Evolutionary conservation across 2,888 invertebrate genomes (phyloP).

Genomic region (Odontocolon sp.): DNA sequence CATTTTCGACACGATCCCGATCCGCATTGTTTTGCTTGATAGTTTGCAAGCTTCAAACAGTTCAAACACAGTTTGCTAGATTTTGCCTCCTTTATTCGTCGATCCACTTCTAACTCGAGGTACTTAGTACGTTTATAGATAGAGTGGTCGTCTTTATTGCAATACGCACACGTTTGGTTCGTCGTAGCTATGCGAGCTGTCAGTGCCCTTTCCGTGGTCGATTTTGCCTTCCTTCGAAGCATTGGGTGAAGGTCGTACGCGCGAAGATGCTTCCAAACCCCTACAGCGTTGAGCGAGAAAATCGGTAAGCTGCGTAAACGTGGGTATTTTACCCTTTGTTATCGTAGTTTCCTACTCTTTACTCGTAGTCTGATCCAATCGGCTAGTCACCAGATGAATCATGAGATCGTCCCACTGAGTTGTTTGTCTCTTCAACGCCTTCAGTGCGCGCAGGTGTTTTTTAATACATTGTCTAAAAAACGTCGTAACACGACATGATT

Average conservation of each 20-base stretch:
- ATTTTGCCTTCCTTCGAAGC: not conserved
- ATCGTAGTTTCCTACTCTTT: slow-evolving; percentile 27
- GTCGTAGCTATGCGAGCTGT: not conserved
- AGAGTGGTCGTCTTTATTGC: slow-evolving; percentile 9
- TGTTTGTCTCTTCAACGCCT: not conserved
- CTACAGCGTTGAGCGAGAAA: slow-evolving; percentile 14
- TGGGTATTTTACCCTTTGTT: slow-evolving; percentile 10
- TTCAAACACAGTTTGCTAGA: slow-evolving; percentile 6
- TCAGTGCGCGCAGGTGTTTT: slow-evolving; percentile 9
- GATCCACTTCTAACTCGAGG: not conserved
- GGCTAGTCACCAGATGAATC: not conserved
- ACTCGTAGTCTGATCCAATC: not conserved
- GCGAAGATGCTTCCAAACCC: not conserved
- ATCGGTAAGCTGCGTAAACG: slow-evolving; percentile 4
- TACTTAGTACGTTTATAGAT: not conserved
- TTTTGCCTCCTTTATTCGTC: not conserved
- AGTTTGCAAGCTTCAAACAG: not conserved
- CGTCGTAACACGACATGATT: slow-evolving; percentile 1
- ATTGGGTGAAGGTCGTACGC: not conserved
- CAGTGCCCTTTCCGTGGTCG: not conserved
- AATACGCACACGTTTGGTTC: not conserved
- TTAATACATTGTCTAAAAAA: slow-evolving; percentile 5
- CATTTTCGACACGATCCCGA: slow-evolving; percentile 2
- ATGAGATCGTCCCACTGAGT: not conserved
- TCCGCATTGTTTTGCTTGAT: not conserved